Evolutionary conservation across 2,113 vertebrate species (phyloP).

Genomic region (Abramis brama): DNA sequence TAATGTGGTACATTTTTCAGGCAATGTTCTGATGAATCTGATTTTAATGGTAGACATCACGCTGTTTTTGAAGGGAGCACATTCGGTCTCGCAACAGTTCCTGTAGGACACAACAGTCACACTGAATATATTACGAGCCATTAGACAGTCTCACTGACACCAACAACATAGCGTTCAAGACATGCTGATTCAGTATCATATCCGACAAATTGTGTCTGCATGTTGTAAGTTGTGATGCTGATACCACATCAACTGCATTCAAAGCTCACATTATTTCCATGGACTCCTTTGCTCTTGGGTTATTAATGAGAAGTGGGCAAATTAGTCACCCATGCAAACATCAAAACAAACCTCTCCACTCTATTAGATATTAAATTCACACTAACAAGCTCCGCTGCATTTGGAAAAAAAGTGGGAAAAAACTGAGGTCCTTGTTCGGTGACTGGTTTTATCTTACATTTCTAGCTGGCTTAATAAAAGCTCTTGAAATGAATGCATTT

Average conservation of each 20-base stretch:
- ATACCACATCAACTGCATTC: neutral
- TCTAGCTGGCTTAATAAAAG: neutral
- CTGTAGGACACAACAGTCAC: constrained; percentile 21
- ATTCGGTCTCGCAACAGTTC: constrained; percentile 10
- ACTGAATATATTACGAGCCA: constrained; percentile 29
- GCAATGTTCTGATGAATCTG: constrained; percentile 35
- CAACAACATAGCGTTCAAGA: constrained; percentile 8
- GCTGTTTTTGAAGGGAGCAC: constrained; percentile 25
- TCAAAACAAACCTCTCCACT: constrained; percentile 56
- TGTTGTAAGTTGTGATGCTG: neutral
- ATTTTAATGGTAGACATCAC: constrained; percentile 42
- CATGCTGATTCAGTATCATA: constrained; percentile 37
- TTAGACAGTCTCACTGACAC: constrained; percentile 37
- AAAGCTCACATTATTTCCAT: constrained; percentile 3
- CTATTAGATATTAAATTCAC: constrained; percentile 57
- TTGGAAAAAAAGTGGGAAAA: constrained; percentile 60
- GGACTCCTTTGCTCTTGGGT: neutral
- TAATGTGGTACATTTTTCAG: constrained; percentile 35
- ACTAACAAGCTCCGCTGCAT: constrained; percentile 64
- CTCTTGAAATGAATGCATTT: neutral
- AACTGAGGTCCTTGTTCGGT: neutral
- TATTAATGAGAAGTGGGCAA: constrained; percentile 58
- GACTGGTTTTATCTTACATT: neutral
- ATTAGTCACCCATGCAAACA: constrained; percentile 54
- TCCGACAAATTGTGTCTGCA: neutral